Percentiles rank a stretch among this genome's conserved stretches.
These are phyloP conservation scores for Paraescarpia echinospica DNA, from an alignment of 1,140 invertebrate species.

Conservation along the genomic window DNA sequence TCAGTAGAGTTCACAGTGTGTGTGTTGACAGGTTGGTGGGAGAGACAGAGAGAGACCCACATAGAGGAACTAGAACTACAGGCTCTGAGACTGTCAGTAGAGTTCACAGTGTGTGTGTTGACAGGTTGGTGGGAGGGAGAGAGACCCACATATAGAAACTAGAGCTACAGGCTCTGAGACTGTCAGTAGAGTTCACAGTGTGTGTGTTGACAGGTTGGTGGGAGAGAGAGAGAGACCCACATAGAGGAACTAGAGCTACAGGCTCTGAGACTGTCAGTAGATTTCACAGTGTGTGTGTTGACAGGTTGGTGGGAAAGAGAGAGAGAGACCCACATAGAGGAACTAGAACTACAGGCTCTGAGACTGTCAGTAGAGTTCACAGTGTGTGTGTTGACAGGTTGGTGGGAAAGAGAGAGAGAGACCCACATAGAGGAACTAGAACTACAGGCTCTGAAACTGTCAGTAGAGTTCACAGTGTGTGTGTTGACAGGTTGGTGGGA, in stretches of 20 bases:
- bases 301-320: slow-evolving; percentile 52
- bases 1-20: too few relatives aligned
- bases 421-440: too few relatives aligned
- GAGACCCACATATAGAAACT: slow-evolving; percentile 61
- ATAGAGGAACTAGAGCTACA: slow-evolving; percentile 64
- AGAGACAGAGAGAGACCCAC: too few relatives aligned
- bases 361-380: slow-evolving; percentile 55
- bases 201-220: slow-evolving; percentile 41
- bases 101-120: background rate
- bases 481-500: background rate
- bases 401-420: too few relatives aligned
- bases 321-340: slow-evolving; percentile 53
- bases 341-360: slow-evolving; percentile 66
- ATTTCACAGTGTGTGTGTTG: background rate
- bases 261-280: slow-evolving; percentile 61
- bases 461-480: too few relatives aligned
- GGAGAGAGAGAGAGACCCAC: slow-evolving; percentile 50
- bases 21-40: background rate
- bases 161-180: slow-evolving; percentile 63
- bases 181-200: slow-evolving; percentile 49
- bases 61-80: too few relatives aligned
- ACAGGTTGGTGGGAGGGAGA: slow-evolving; percentile 46
- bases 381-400: too few relatives aligned
- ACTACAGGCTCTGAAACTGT: too few relatives aligned
- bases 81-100: too few relatives aligned